Evolutionary conservation across 2,113 vertebrate genomes (phyloP).

Genomic region (Heloderma charlesbogerti): DNA sequence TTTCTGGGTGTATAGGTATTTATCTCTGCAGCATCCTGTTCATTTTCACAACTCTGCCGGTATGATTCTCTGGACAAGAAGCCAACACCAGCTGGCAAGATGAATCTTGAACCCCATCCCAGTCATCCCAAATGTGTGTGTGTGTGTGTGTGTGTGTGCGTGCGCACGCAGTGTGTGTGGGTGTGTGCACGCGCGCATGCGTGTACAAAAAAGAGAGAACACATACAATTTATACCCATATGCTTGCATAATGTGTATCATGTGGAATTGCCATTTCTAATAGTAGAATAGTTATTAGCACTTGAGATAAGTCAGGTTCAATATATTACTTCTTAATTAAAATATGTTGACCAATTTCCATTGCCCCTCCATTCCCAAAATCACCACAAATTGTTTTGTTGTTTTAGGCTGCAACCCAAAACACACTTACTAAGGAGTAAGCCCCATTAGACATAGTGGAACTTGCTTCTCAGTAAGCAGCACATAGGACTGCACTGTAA

Average conservation of each 20-base stretch:
- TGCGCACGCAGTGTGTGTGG: constrained; percentile 4
- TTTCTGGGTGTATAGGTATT: background rate
- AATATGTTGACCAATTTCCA: background rate
- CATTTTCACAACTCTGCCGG: background rate
- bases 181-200: too few species aligned
- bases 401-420: background rate
- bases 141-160: background rate
- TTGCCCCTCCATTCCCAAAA: background rate
- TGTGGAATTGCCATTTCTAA: constrained; percentile 1
- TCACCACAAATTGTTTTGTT: background rate
- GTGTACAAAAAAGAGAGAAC: too few species aligned
- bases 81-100: background rate
- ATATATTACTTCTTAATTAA: background rate
- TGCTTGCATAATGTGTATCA: background rate
- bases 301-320: background rate
- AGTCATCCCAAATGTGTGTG: background rate
- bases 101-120: background rate
- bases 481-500: background rate
- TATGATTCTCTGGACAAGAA: background rate
- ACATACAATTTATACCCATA: background rate
- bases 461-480: background rate
- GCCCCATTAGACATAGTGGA: background rate
- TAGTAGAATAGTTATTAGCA: background rate
- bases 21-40: background rate
- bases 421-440: background rate